A percentile compares a stretch with the other conserved stretches of the same genome.
These are phyloP conservation scores for Drosophila subpulchrella DNA, from an alignment of 1,140 invertebrate species.

Conservation along the genomic window DNA sequence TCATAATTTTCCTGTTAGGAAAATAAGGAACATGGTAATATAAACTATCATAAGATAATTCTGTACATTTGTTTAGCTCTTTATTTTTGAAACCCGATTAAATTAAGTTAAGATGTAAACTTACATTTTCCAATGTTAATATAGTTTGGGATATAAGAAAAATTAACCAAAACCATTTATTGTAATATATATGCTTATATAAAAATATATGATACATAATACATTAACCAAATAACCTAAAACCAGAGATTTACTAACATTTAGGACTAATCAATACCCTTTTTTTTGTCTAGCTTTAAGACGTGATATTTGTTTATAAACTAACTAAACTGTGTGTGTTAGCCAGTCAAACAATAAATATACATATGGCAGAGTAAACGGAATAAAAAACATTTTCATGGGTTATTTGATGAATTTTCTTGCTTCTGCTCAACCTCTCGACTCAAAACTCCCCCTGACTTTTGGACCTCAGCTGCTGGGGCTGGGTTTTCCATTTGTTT, in stretches of 20 bases:
- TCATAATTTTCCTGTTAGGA: background rate
- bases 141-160: no score
- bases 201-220: no score
- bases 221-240: background rate
- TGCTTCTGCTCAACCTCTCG: background rate
- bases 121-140: background rate
- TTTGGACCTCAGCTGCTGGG: conserved; percentile 54
- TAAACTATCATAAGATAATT: background rate
- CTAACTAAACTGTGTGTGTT: conserved; percentile 19
- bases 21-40: no score
- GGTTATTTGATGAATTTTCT: background rate
- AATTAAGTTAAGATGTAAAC: background rate
- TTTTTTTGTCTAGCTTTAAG: conserved; percentile 60
- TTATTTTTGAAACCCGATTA: background rate
- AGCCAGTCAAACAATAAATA: conserved; percentile 34
- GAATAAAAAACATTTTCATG: background rate
- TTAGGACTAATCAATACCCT: conserved; percentile 13
- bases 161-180: no score
- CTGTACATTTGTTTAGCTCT: background rate
- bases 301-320: conserved; percentile 67
- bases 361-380: conserved; percentile 1
- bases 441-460: background rate
- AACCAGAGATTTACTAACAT: conserved; percentile 1
- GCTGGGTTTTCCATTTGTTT: conserved; percentile 63
- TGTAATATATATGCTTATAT: background rate